Base-by-base conservation (phyloP, 2,797 vertebrate species). In the Phyllotis vaccarum region DNA sequence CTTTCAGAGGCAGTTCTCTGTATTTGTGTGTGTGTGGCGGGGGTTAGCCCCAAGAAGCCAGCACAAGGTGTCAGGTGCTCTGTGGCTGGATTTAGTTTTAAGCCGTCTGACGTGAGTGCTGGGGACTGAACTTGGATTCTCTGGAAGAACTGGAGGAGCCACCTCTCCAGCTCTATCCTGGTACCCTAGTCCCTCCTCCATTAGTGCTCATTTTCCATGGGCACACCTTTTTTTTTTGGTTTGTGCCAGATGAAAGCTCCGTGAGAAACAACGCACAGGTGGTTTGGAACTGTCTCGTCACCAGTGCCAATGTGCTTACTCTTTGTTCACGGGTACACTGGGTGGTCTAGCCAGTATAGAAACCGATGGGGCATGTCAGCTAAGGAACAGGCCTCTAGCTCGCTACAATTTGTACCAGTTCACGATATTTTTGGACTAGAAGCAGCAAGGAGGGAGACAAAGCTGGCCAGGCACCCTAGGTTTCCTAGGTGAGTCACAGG, bases 171-270 rank as follows among this genome's bases (percentile, higher is more conserved):
- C 29, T 49, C 49, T n/a, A 31, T 22, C 34, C 17, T 24, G 17
- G n/a, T 31, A 21, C 34, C 34, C 17, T 7, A 11, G 22, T 24
- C 40, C 0, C 31, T 85, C 60, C 29, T 29, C 16, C 40, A 9
- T 68, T n/a, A 37, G 16, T 24, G 29, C n/a, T 74, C 11, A 8
- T 43, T 64, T 89, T 66, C 62, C 7, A 43, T 0, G 34, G 27
- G 19, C 52, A 0, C 4, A 24, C 66, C 19, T 86, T 76, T n/a
- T 79, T n/a, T 64, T 64, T 81, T 79, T 58, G 17, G 13, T 60
- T 90, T 88, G 49, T 88, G 89, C 29, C n/a, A 9, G 29, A 79
- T 12, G 62, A 56, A 74, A 94, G 52, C 68, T 96, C 82, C 93
- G 19, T 93, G 68, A 93, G 79, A 88, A 88, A 95, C 56, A 54